These are phyloP conservation scores for Pseudolycoriella hygida DNA, from an alignment of 2,888 invertebrate genomes.

Conservation along the genomic window DNA sequence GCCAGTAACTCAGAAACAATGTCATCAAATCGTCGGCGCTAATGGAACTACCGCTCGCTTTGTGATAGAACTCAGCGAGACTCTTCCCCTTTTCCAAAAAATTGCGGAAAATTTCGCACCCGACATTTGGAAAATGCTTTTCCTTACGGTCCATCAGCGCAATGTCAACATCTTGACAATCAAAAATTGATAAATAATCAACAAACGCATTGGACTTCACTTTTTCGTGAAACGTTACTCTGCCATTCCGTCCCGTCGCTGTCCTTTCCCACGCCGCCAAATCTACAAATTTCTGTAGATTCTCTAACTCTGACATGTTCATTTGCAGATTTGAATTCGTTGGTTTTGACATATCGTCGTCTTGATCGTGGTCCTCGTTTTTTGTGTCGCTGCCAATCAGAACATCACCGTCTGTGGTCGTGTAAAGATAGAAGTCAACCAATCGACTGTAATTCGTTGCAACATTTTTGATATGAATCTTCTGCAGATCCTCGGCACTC, in stretches of 20 bases:
- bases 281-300: conserved; percentile 43
- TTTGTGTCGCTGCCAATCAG: conserved; percentile 8
- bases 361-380: neutral
- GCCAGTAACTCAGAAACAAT: conserved; percentile 52
- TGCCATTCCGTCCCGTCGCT: conserved; percentile 20
- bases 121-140: conserved; percentile 19
- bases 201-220: conserved; percentile 37
- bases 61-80: conserved; percentile 25
- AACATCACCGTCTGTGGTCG: conserved; percentile 8
- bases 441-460: conserved; percentile 19
- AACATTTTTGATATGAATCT: conserved; percentile 13
- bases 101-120: conserved; percentile 17
- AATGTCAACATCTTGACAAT: conserved; percentile 20
- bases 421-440: conserved; percentile 21
- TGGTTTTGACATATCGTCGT: neutral
- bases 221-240: conserved; percentile 40
- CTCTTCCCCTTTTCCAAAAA: conserved; percentile 24
- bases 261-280: conserved; percentile 33
- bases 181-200: conserved; percentile 24
- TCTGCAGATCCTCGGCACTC: conserved; percentile 13
- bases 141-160: conserved; percentile 23
- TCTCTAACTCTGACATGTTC: conserved; percentile 30
- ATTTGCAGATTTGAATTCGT: neutral
- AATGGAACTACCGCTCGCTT: conserved; percentile 16
- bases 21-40: conserved; percentile 45